phyloP scores from a whole-genome alignment of 2,888 invertebrate species.

The Drosophila eohydei region DNA sequence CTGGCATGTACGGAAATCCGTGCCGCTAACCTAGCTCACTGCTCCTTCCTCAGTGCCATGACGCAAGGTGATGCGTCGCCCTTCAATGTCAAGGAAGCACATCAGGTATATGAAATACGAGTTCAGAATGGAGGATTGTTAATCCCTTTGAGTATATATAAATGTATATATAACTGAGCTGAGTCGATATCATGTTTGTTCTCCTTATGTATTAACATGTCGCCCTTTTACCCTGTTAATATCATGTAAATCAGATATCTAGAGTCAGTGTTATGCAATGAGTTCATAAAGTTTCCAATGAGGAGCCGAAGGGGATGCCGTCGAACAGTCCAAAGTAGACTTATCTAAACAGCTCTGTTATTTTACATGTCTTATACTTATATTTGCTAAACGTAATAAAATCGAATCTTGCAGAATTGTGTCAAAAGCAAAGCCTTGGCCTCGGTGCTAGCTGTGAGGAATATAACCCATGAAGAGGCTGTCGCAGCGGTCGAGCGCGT shows the following conservation, averaged over 20 bases:
- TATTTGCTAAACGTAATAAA: not conserved
- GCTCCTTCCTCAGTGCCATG: conserved; percentile 93
- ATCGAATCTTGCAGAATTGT: conserved; percentile 88
- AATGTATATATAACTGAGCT: too few relatives aligned
- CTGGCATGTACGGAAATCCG: conserved; percentile 97
- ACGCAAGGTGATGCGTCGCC: conserved; percentile 89
- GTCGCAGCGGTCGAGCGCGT: conserved; percentile 92
- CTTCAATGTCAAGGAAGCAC: conserved; percentile 90
- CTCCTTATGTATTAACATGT: too few relatives aligned
- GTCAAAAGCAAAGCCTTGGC: conserved; percentile 94
- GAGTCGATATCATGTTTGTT: too few relatives aligned
- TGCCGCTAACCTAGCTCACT: conserved; percentile 97
- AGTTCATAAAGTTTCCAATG: too few relatives aligned
- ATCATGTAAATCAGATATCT: too few relatives aligned
- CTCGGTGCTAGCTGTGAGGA: conserved; percentile 93
- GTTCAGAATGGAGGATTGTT: too few relatives aligned
- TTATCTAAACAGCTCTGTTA: too few relatives aligned
- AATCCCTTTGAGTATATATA: too few relatives aligned
- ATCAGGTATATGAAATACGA: conserved; percentile 87
- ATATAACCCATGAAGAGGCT: conserved; percentile 90
- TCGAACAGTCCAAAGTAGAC: too few relatives aligned
- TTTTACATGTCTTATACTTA: not conserved
- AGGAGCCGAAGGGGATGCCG: too few relatives aligned
- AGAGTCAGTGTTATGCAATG: too few relatives aligned
- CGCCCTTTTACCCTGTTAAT: too few relatives aligned